A percentile compares a stretch with the other conserved stretches of the same genome.
Conservation (phyloP, 2,113 vertebrate genomes). For the Dinomys branickii region DNA sequence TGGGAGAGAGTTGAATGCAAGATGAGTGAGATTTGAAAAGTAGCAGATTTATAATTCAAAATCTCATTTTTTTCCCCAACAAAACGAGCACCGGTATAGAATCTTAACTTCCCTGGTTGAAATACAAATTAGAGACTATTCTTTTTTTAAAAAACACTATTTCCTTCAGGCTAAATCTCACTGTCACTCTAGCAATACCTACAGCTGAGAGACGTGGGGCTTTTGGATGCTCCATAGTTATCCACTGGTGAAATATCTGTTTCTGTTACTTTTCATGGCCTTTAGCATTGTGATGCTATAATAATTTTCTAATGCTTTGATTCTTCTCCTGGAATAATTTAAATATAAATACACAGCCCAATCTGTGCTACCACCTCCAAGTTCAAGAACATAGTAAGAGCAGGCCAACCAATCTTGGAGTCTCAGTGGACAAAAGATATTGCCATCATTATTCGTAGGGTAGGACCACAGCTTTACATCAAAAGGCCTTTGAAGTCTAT, state of each 20-base stretch:
- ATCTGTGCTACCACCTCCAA: background rate
- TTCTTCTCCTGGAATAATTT: background rate
- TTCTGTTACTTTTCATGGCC: background rate
- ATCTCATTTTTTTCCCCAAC: background rate
- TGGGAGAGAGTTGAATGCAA: background rate
- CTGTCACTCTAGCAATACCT: background rate
- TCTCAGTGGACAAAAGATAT: background rate
- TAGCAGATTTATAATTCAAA: background rate
- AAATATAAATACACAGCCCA: background rate
- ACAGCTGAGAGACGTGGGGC: background rate
- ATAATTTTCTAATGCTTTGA: background rate
- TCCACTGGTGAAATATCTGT: background rate
- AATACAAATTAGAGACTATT: background rate
- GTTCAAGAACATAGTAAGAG: background rate
- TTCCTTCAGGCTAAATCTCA: background rate
- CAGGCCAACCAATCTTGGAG: background rate
- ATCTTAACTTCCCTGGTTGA: constrained; percentile 4
- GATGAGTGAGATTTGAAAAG: constrained; percentile 23
- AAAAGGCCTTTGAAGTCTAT: background rate
- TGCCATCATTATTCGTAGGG: background rate
- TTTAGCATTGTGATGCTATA: background rate
- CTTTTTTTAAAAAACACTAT: background rate
- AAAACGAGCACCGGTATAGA: constrained; percentile 19
- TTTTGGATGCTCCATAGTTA: background rate
- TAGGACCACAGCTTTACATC: background rate